phyloP scores from a whole-genome alignment of 2,888 invertebrate genomes.

The Reticulitermes lucifugus region DNA sequence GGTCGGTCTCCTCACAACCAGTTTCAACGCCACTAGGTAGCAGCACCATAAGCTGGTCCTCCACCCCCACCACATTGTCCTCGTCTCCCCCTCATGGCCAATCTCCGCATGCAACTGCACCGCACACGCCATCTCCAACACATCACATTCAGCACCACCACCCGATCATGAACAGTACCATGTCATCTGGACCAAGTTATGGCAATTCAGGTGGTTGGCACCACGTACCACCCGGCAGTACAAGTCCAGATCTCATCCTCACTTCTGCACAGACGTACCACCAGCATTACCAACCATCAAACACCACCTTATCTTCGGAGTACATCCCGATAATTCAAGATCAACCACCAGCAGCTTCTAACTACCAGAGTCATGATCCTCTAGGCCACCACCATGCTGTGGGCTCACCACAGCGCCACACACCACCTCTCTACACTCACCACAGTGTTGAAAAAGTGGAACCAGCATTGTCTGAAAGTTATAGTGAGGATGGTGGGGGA shows the following conservation, averaged over 20 bases:
- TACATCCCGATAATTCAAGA: constrained; percentile 31
- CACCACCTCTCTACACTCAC: constrained; percentile 18
- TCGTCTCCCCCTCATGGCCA: not conserved
- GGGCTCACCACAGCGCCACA: not conserved
- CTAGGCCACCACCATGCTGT: constrained; percentile 6
- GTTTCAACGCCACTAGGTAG: constrained; percentile 27
- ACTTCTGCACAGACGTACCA: constrained; percentile 22
- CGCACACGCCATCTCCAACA: constrained; percentile 24
- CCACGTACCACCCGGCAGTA: not conserved
- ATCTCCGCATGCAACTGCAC: not conserved
- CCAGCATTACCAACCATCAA: constrained; percentile 13
- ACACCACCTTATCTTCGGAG: not conserved
- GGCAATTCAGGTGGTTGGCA: constrained; percentile 6
- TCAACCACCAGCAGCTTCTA: not conserved
- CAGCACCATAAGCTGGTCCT: constrained; percentile 32
- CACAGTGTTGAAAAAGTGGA: constrained; percentile 30
- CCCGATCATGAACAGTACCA: not conserved
- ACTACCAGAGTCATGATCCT: constrained; percentile 5
- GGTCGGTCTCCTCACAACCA: constrained; percentile 27
- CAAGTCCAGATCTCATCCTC: constrained; percentile 28
- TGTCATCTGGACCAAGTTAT: not conserved
- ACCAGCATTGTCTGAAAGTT: constrained; percentile 26
- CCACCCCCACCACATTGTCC: not conserved
- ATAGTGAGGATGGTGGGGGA: constrained; percentile 25
- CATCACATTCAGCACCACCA: constrained; percentile 24